A percentile compares a stretch with the other conserved stretches of the same genome.
phyloP scores from a whole-genome alignment of 2,797 vertebrate species.

The Melanogrammus aeglefinus region DNA sequence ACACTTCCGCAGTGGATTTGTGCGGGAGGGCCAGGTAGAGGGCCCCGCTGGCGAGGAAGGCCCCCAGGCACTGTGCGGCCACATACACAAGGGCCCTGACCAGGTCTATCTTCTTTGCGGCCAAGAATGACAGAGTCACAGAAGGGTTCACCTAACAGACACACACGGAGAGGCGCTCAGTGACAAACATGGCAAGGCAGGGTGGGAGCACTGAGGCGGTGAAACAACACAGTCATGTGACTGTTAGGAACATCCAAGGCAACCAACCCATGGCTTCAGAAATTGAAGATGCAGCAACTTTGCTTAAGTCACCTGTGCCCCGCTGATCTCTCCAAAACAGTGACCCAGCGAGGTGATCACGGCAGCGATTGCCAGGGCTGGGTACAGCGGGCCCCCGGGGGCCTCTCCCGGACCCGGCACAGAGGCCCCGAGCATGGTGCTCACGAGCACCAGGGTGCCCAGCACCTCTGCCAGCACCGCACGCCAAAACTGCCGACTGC shows the following conservation, averaged over 20 bases:
- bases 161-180: neutral
- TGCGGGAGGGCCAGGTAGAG: conserved; percentile 72
- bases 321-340: conserved; percentile 80
- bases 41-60: conserved; percentile 67
- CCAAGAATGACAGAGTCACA: conserved; percentile 78
- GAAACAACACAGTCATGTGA: too few relatives aligned
- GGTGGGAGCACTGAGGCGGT: too few relatives aligned
- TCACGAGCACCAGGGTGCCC: conserved; percentile 79
- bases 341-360: conserved; percentile 69
- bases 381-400: conserved; percentile 68
- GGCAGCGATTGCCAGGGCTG: conserved; percentile 76
- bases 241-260: too few relatives aligned
- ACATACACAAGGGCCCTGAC: conserved; percentile 66
- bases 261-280: too few relatives aligned
- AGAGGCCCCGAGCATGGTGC: conserved; percentile 76
- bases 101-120: conserved; percentile 73
- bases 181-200: neutral
- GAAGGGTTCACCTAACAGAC: conserved; percentile 77
- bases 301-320: conserved; percentile 74
- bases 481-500: conserved; percentile 75
- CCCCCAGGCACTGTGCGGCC: conserved; percentile 79
- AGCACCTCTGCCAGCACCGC: conserved; percentile 72
- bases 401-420: conserved; percentile 59
- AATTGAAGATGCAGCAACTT: neutral
- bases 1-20: conserved; percentile 57